phyloP scores from a whole-genome alignment of 2,888 invertebrate genomes.

The Poecilus cupreus region DNA sequence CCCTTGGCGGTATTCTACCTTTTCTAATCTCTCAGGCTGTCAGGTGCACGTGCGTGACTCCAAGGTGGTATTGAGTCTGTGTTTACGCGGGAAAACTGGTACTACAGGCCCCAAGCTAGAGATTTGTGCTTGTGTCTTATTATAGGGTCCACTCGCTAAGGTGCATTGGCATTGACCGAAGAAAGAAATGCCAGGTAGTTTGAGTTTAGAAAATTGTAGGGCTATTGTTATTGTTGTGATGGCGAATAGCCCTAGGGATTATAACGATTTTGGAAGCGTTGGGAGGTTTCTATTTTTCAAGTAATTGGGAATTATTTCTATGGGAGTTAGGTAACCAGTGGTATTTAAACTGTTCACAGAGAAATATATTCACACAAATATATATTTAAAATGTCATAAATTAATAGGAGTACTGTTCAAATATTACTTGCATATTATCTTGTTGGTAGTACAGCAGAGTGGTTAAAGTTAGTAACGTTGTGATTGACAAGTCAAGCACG shows the following conservation, averaged over 20 bases:
- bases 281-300: not conserved
- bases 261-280: not conserved
- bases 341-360: too few species aligned
- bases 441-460: too few species aligned
- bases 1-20: not conserved
- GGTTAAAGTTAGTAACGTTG: too few species aligned
- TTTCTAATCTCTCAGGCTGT: not conserved
- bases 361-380: too few species aligned
- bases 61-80: not conserved
- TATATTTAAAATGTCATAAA: too few species aligned
- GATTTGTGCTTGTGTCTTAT: not conserved
- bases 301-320: not conserved
- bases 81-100: not conserved
- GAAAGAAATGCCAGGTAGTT: too few species aligned
- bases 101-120: not conserved
- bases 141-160: not conserved
- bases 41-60: slow-evolving; percentile 15
- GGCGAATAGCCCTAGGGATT: not conserved
- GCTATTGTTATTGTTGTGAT: slow-evolving; percentile 18
- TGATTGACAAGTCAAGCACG: too few species aligned
- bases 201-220: not conserved
- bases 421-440: too few species aligned
- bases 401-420: too few species aligned
- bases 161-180: not conserved
- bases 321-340: not conserved